Evolutionary conservation across 2,113 vertebrate species (phyloP), one percentile per base, ranked within the genome.

Genomic region (Dicrurus megarhynchus): DNA sequence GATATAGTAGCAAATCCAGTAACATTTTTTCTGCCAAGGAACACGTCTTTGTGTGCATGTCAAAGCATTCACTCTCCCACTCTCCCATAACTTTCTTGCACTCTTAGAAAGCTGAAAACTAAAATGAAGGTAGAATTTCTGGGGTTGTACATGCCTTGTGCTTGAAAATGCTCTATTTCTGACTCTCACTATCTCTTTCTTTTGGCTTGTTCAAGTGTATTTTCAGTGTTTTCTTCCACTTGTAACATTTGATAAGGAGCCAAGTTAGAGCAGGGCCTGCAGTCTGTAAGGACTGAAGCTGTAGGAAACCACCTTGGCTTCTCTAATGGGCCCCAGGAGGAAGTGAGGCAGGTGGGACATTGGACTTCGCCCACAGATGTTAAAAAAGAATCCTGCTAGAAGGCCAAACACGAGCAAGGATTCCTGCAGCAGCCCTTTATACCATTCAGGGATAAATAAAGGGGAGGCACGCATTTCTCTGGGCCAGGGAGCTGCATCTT

Each of bases 151-250:
- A 70, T 35, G 44, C 57, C 22, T 18, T 4, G 30, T 87, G 46
- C 59, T 53, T 90, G 63, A 70, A 55, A 84, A 32, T 10, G 19
- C 21, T 91, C 91, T 96, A 89, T 94, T 96, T 97, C 92, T 91
- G 42, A 87, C 55, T 84, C 71, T 56, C 44, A 90, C 81, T 84
- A 74, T 83, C 63, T 74, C 63, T 71, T 65, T 70, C 52, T 96
- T 60, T 67, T 50, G 18, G 65, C 79, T 95, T 83, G 24, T 35
- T 92, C 41, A 19, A 47, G 33, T 19, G 32, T 84, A 78, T 61
- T 87, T 91, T 91, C 65, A 88, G 67, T 39, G 75, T 77, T 52
- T 91, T 76, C 52, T 89, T 89, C 65, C 63, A 84, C 7, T 14
- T 4, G 19, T 46, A 67, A 74, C 24, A 44, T 73, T 73, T n/a